Percentiles rank a stretch among this genome's conserved stretches.
Evolutionary conservation across 2,888 invertebrate species (phyloP).

Genomic region (Dicyrtoma fusca): DNA sequence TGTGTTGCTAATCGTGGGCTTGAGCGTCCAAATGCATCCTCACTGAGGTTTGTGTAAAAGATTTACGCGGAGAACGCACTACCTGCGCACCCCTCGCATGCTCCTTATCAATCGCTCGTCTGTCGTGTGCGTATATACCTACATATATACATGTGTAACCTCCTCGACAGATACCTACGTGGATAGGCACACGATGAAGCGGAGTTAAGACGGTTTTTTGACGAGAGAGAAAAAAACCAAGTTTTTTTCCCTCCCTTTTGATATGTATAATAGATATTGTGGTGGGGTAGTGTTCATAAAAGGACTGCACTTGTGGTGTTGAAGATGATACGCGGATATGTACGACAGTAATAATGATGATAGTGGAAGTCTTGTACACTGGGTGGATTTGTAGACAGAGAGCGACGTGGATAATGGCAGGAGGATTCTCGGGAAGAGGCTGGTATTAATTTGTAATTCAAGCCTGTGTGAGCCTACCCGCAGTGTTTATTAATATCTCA

Average conservation of each 20-base stretch:
- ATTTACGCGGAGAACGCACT: background rate
- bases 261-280: constrained; percentile 5
- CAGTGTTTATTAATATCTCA: constrained; percentile 54
- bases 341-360: constrained; percentile 1
- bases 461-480: constrained; percentile 46
- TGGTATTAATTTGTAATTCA: constrained; percentile 50
- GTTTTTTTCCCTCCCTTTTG: background rate
- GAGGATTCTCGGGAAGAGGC: constrained; percentile 42
- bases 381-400: constrained; percentile 5
- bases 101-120: background rate
- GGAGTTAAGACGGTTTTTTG: constrained; percentile 23
- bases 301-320: constrained; percentile 19
- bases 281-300: constrained; percentile 11
- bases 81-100: constrained; percentile 16
- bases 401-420: constrained; percentile 19
- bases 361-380: background rate
- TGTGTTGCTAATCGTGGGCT: too few relatives aligned
- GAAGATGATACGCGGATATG: background rate
- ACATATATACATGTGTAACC: too few relatives aligned
- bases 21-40: too few relatives aligned
- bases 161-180: too few relatives aligned
- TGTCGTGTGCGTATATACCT: too few relatives aligned
- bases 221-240: background rate
- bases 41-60: too few relatives aligned
- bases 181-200: too few relatives aligned